Conservation (phyloP, 2,797 vertebrate species). For the Halcyon leucocephala region DNA sequence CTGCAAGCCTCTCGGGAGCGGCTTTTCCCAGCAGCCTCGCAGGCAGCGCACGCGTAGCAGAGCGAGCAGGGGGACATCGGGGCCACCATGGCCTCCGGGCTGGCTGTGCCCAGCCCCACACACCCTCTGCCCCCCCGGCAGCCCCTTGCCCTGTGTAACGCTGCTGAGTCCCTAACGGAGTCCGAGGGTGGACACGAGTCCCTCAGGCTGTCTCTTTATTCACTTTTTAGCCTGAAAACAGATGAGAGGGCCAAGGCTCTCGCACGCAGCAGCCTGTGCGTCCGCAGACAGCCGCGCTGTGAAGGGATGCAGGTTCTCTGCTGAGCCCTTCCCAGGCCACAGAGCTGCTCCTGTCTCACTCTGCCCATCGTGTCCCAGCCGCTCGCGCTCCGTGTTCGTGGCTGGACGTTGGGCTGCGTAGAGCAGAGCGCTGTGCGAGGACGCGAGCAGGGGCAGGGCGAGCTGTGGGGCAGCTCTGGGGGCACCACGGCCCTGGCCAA, state of each 20-base stretch:
- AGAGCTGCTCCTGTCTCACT: not conserved
- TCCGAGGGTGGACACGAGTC: not conserved
- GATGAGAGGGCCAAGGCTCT: not conserved
- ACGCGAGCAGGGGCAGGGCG: not conserved
- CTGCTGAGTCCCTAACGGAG: accelerated
- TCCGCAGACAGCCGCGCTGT: accelerated
- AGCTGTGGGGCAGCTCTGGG: not conserved
- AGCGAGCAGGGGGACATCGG: not conserved
- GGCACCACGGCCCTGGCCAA: not conserved
- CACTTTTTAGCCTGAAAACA: not conserved
- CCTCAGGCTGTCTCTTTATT: not conserved
- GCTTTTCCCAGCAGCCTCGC: not conserved
- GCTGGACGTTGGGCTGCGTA: accelerated
- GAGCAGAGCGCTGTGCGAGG: not conserved
- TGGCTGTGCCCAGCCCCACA: not conserved
- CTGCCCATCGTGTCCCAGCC: accelerated
- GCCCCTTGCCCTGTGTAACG: accelerated
- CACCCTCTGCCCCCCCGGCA: not conserved
- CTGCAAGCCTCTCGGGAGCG: no score
- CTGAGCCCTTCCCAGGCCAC: accelerated
- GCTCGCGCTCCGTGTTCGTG: accelerated
- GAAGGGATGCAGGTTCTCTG: accelerated
- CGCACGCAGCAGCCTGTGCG: not conserved
- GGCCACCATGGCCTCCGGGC: not conserved
- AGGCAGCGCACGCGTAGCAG: not conserved